These are phyloP conservation scores for Tethya wilhelma DNA, from an alignment of 37 sponge, comb jelly and placozoan genomes.

Conservation along the genomic window DNA sequence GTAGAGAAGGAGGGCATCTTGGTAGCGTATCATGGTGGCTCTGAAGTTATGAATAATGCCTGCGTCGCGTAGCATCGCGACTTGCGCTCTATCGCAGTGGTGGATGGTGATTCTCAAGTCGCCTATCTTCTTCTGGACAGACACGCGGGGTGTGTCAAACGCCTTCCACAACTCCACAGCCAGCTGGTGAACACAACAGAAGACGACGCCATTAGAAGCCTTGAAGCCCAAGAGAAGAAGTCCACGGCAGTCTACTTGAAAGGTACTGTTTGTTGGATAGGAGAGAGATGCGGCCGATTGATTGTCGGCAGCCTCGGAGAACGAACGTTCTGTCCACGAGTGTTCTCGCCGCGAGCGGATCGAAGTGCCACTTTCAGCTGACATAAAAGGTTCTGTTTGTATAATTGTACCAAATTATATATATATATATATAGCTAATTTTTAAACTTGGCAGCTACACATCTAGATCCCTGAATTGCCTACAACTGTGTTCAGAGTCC, in stretches of 20 bases:
- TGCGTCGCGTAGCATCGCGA: constrained; percentile 12
- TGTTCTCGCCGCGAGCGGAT: neutral
- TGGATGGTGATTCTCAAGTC: constrained; percentile 12
- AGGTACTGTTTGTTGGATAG: neutral
- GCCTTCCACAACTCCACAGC: constrained; percentile 34
- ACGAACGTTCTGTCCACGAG: neutral
- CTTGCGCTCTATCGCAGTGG: constrained; percentile 14
- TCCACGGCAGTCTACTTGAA: constrained; percentile 23
- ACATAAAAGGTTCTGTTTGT: neutral
- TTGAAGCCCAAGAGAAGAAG: constrained; percentile 25
- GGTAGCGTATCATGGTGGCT: constrained; percentile 21
- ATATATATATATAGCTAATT: no score
- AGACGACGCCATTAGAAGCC: no score
- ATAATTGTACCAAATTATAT: no score
- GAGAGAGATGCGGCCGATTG: no score
- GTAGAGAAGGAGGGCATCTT: constrained; percentile 31
- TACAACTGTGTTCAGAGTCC: no score
- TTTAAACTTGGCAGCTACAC: no score
- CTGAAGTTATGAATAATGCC: constrained; percentile 27
- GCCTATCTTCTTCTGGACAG: constrained; percentile 41
- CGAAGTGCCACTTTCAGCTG: neutral
- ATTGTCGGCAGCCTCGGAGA: neutral
- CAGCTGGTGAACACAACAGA: constrained; percentile 37
- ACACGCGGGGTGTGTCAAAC: constrained; percentile 37
- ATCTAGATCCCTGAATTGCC: no score